phyloP scores from a whole-genome alignment of 1,140 invertebrate genomes.

The Drosophila serrata region DNA sequence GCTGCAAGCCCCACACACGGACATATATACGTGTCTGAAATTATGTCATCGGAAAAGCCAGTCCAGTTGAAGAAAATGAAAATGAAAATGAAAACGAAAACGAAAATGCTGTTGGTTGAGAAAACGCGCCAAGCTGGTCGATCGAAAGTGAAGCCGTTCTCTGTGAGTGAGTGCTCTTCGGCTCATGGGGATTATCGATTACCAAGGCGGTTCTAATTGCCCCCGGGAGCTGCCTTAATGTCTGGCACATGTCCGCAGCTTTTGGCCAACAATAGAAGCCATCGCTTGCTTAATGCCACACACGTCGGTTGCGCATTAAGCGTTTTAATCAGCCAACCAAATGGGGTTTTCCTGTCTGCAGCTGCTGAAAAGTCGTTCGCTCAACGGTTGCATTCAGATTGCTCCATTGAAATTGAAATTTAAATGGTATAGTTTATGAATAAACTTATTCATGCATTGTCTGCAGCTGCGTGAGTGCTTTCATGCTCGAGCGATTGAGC shows the following conservation, averaged over 20 bases:
- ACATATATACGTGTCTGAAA: conserved; percentile 53
- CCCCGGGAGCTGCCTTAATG: conserved; percentile 48
- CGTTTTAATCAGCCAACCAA: conserved; percentile 45
- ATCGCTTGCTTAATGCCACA: conserved; percentile 49
- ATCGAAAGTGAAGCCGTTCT: conserved; percentile 46
- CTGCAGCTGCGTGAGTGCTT: conserved; percentile 48
- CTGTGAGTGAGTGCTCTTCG: conserved; percentile 1
- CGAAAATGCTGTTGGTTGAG: conserved; percentile 17
- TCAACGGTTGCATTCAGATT: conserved; percentile 57
- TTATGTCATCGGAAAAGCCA: conserved; percentile 80
- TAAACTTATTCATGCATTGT: conserved; percentile 53
- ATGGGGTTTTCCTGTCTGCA: conserved; percentile 69
- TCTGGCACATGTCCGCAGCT: conserved; percentile 44
- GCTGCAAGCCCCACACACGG: conserved; percentile 15
- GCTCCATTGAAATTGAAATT: conserved; percentile 50
- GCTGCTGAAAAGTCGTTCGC: conserved; percentile 43
- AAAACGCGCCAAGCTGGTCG: conserved; percentile 4
- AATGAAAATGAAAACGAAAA: conserved; percentile 53
- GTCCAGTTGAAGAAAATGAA: conserved; percentile 62
- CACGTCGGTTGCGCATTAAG: conserved; percentile 47
- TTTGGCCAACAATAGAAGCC: conserved; percentile 5
- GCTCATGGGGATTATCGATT: conserved; percentile 9
- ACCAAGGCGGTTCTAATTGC: conserved; percentile 50
- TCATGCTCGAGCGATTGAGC: conserved; percentile 26
- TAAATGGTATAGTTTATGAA: conserved; percentile 44